phyloP scores from a whole-genome alignment of 2,113 vertebrate species.

The Mirza zaza region DNA sequence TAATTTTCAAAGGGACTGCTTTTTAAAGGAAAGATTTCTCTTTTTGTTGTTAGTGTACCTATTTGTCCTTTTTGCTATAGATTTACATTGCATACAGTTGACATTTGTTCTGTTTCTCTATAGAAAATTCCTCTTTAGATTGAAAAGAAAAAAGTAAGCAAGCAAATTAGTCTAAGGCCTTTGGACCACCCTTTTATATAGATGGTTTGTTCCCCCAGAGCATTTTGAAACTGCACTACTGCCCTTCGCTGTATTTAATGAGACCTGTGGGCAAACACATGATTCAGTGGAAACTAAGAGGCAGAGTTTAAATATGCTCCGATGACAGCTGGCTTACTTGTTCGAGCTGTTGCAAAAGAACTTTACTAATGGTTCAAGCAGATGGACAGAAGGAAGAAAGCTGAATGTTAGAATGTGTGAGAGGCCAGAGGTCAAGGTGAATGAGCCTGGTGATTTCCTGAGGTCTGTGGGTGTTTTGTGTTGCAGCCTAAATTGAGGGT shows the following conservation, averaged over 20 bases:
- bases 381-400: constrained; percentile 87
- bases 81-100: rapidly evolving
- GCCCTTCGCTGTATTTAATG: constrained; percentile 83
- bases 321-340: constrained; percentile 88
- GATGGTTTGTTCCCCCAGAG: constrained; percentile 57
- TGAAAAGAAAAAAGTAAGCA: constrained; percentile 40
- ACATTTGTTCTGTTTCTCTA: rapidly evolving
- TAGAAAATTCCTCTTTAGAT: constrained; percentile 36
- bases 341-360: constrained; percentile 84
- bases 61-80: background rate
- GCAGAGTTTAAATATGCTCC: constrained; percentile 86
- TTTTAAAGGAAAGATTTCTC: constrained; percentile 41
- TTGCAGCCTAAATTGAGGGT: constrained; percentile 81
- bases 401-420: constrained; percentile 88
- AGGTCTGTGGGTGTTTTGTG: constrained; percentile 85
- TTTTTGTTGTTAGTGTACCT: background rate
- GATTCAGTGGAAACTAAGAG: constrained; percentile 86
- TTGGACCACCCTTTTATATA: constrained; percentile 69
- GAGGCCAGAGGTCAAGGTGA: constrained; percentile 88
- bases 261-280: constrained; percentile 84
- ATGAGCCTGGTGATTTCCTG: constrained; percentile 88
- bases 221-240: constrained; percentile 72
- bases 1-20: background rate
- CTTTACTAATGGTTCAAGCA: constrained; percentile 88
- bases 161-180: background rate